Evolutionary conservation across 1,140 invertebrate genomes (phyloP).

Genomic region (Drosophila bocki): DNA sequence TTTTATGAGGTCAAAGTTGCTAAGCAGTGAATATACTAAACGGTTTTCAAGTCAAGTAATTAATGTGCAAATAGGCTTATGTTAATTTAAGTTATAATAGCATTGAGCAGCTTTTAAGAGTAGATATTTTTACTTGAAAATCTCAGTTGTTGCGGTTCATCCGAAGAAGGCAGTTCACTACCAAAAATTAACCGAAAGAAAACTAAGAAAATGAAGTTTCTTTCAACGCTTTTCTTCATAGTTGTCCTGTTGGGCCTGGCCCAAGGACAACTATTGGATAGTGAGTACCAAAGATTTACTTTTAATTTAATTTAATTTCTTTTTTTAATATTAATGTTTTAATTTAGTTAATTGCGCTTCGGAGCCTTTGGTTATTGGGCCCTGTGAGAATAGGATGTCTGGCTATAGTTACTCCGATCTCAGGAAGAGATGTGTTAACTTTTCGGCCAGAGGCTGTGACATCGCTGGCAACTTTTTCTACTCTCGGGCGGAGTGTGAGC

Average conservation of each 20-base stretch:
- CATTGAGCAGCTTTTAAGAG: background rate
- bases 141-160: background rate
- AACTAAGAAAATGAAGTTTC: slow-evolving; percentile 7
- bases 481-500: background rate
- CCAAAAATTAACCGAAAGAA: background rate
- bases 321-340: background rate
- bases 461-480: slow-evolving; percentile 3
- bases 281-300: background rate
- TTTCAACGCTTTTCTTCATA: background rate
- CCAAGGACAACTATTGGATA: background rate
- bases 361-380: background rate
- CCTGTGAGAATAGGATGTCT: background rate
- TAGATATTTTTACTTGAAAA: background rate
- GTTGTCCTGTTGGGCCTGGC: background rate
- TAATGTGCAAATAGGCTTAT: slow-evolving; percentile 15
- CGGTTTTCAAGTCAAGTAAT: background rate
- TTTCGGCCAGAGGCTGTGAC: background rate
- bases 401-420: slow-evolving; percentile 9
- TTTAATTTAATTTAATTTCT: background rate
- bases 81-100: slow-evolving; percentile 4
- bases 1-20: background rate
- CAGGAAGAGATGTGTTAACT: slow-evolving; percentile 7
- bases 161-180: background rate
- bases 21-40: background rate
- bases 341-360: background rate